Conservation (phyloP, 2,797 vertebrate genomes). For the Lithobates pipiens region DNA sequence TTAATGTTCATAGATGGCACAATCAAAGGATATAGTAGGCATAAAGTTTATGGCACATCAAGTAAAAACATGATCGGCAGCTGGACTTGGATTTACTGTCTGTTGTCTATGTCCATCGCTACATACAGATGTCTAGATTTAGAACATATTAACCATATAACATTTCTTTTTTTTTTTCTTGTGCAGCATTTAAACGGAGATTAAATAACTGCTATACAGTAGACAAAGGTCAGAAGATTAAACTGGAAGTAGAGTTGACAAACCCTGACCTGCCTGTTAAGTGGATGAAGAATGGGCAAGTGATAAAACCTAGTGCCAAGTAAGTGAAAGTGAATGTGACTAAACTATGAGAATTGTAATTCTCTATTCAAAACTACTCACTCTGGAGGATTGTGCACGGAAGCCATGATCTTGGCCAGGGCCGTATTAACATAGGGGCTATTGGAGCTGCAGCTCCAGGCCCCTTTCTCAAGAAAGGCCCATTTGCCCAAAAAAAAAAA, state of each 20-base stretch:
- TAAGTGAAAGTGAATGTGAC: slow-evolving; percentile 67
- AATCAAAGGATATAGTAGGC: no score
- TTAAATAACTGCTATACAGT: slow-evolving; percentile 86
- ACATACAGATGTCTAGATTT: neutral
- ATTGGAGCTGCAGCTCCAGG: no score
- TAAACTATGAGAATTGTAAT: neutral
- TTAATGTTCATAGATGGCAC: no score
- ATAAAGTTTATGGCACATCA: neutral
- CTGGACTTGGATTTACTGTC: neutral
- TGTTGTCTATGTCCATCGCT: neutral
- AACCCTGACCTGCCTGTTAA: slow-evolving; percentile 79
- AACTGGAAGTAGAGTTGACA: slow-evolving; percentile 82
- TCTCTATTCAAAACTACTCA: neutral
- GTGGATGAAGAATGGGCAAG: slow-evolving; percentile 90
- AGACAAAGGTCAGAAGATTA: slow-evolving; percentile 85
- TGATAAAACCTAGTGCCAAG: slow-evolving; percentile 91
- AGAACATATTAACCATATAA: neutral
- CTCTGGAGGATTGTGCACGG: no score
- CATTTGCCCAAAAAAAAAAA: no score
- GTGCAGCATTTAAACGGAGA: slow-evolving; percentile 84
- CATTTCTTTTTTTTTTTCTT: neutral
- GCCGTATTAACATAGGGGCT: no score
- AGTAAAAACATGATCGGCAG: neutral
- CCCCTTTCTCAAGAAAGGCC: no score
- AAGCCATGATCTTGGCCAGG: no score